Percentiles rank a stretch among this genome's conserved stretches.
Conservation (phyloP, 30 jellyfish, hydroid and myxozoan genomes). For the Pelagia noctiluca region DNA sequence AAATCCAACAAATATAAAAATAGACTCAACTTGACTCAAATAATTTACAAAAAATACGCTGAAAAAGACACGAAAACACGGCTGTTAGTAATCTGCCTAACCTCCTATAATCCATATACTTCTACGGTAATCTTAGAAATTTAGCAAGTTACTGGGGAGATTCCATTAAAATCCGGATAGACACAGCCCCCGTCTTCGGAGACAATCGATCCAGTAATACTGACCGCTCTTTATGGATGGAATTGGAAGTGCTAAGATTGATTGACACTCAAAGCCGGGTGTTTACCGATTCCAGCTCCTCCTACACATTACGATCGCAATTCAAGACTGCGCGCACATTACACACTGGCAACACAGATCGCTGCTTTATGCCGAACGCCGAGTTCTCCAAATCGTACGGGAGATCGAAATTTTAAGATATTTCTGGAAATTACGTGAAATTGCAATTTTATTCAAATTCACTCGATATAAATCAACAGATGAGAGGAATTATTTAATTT, state of each 20-base stretch:
- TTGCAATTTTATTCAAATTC: too few relatives aligned
- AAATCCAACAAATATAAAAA: conserved; percentile 17
- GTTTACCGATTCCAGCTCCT: conserved; percentile 35
- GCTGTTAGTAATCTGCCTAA: not conserved
- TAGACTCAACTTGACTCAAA: not conserved
- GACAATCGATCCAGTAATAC: conserved; percentile 55
- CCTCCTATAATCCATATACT: conserved; percentile 13
- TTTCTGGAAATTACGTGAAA: too few relatives aligned
- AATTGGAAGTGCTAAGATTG: conserved; percentile 54
- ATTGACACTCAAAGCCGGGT: conserved; percentile 56
- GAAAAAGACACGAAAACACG: not conserved
- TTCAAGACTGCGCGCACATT: conserved; percentile 21
- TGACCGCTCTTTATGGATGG: conserved; percentile 45
- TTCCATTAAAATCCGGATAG: not conserved
- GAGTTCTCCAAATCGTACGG: too few relatives aligned
- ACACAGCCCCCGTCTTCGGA: conserved; percentile 50
- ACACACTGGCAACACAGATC: too few relatives aligned
- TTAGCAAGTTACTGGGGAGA: not conserved
- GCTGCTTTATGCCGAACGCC: too few relatives aligned
- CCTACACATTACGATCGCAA: conserved; percentile 6
- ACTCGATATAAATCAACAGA: too few relatives aligned
- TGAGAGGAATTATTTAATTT: too few relatives aligned
- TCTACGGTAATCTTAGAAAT: not conserved
- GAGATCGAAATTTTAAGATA: too few relatives aligned
- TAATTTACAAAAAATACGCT: not conserved